Evolutionary conservation across 2,797 vertebrate genomes (phyloP).

Genomic region (Poeciliopsis presidionis): DNA sequence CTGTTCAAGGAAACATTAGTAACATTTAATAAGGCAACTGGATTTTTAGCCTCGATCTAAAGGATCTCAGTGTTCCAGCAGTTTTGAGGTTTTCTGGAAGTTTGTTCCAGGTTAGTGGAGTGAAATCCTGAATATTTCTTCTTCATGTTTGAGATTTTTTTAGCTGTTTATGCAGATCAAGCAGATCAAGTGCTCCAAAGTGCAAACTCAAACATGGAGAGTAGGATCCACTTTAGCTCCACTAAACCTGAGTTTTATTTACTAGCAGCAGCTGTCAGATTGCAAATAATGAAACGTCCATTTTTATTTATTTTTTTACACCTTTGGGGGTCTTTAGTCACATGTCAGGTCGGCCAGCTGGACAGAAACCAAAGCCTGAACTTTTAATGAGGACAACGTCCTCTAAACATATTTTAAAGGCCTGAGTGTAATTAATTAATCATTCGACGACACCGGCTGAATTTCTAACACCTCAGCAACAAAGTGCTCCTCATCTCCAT

Average conservation of each 20-base stretch:
- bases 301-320: neutral
- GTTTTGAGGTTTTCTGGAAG: neutral
- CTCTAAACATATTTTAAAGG: constrained; percentile 20
- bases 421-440: constrained; percentile 17
- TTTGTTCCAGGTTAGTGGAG: neutral
- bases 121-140: neutral
- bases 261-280: neutral
- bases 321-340: neutral
- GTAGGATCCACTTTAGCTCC: neutral
- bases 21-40: neutral
- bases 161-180: neutral
- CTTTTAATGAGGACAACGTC: constrained; percentile 11
- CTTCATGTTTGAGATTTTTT: neutral
- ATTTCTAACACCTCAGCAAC: neutral
- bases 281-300: constrained; percentile 3
- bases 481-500: neutral
- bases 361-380: constrained; percentile 1
- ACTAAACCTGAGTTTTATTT: constrained; percentile 5
- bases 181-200: neutral
- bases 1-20: too few species aligned
- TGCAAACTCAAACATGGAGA: neutral
- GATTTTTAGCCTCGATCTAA: neutral
- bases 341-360: neutral
- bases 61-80: too few species aligned
- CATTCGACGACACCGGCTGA: neutral